phyloP scores from a whole-genome alignment of 2,797 vertebrate genomes.

The Rhynchotus rufescens region DNA sequence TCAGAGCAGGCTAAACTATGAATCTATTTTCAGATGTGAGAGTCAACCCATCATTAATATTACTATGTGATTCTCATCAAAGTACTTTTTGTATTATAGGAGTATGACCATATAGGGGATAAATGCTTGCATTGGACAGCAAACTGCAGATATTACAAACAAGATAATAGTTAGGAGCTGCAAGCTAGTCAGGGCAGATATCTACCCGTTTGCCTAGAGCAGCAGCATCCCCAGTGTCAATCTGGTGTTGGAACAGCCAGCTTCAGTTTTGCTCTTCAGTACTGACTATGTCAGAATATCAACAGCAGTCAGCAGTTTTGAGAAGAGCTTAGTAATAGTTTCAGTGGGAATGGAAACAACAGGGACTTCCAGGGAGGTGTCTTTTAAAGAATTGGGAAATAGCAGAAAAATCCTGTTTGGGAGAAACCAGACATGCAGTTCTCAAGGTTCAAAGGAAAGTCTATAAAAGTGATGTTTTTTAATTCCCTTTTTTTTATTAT shows the following conservation, averaged over 20 bases:
- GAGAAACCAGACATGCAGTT: neutral
- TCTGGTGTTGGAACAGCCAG: neutral
- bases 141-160: neutral
- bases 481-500: neutral
- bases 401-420: neutral
- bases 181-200: neutral
- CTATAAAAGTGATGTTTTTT: neutral
- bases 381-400: neutral
- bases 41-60: neutral
- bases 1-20: neutral
- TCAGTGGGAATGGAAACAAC: neutral
- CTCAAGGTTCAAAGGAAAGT: neutral
- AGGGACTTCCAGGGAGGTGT: neutral
- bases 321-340: neutral
- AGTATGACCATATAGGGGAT: neutral
- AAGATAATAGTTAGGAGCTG: neutral
- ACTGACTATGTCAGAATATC: neutral
- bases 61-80: neutral
- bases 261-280: neutral
- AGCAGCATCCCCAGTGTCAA: neutral
- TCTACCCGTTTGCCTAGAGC: neutral
- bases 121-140: neutral
- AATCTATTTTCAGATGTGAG: neutral
- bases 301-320: neutral
- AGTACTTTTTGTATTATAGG: neutral